Evolutionary conservation across 1,140 invertebrate genomes (phyloP).

Genomic region (Drosophila serrata): DNA sequence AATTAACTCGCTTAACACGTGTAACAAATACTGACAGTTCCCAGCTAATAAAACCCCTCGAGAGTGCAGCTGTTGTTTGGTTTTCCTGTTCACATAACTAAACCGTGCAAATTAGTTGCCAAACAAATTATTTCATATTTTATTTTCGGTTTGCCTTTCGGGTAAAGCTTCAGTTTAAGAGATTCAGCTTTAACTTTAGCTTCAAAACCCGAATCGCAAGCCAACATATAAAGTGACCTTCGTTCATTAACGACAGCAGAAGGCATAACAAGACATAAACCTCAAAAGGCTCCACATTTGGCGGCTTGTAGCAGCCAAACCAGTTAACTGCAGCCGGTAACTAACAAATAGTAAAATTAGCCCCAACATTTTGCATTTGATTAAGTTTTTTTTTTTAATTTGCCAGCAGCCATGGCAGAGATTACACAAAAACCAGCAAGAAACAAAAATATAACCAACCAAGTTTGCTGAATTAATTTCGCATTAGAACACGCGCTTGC

Average conservation of each 20-base stretch:
- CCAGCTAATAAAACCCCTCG: constrained; percentile 11
- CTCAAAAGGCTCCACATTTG: constrained; percentile 68
- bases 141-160: constrained; percentile 24
- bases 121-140: constrained; percentile 58
- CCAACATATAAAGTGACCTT: constrained; percentile 66
- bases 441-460: constrained; percentile 25
- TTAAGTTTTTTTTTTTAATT: constrained; percentile 48
- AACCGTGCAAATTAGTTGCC: constrained; percentile 64
- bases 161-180: constrained; percentile 1
- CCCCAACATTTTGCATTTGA: constrained; percentile 65
- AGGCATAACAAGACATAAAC: constrained; percentile 76
- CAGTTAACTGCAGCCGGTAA: constrained; percentile 77
- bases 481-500: constrained; percentile 82
- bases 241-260: constrained; percentile 75
- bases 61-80: constrained; percentile 39
- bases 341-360: constrained; percentile 78
- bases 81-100: constrained; percentile 57
- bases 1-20: not conserved
- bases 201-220: constrained; percentile 33
- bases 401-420: constrained; percentile 41
- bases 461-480: constrained; percentile 77
- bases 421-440: constrained; percentile 41
- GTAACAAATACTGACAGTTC: constrained; percentile 15
- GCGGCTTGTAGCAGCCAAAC: constrained; percentile 65
- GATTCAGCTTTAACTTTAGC: not conserved